phyloP scores from a whole-genome alignment of 1,140 invertebrate genomes.

The Chironomus tepperi region DNA sequence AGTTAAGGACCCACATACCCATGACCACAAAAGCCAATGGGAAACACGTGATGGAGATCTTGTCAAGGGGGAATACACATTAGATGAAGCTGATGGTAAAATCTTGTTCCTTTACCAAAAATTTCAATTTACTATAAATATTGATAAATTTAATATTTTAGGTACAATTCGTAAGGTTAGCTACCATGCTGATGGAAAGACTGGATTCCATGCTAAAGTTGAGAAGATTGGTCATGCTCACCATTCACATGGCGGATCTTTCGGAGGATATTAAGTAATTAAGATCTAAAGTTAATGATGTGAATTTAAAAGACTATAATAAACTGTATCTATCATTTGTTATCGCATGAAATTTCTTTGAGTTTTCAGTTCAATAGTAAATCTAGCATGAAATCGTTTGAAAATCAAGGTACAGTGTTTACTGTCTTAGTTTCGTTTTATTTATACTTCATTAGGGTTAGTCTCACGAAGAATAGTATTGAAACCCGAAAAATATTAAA shows the following conservation, averaged over 20 bases:
- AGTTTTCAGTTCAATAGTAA: not conserved
- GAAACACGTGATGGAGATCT: constrained; percentile 52
- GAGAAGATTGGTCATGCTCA: constrained; percentile 44
- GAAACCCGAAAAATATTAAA: no score
- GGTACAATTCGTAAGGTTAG: constrained; percentile 48
- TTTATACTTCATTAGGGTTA: no score
- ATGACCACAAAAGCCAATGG: constrained; percentile 58
- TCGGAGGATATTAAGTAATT: not conserved
- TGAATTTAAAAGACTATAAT: no score
- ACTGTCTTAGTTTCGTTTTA: no score
- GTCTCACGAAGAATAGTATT: no score
- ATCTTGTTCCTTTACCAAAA: not conserved
- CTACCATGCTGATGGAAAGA: constrained; percentile 43
- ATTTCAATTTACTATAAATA: no score
- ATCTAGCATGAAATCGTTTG: no score
- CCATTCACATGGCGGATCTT: constrained; percentile 34
- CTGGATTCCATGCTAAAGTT: constrained; percentile 47
- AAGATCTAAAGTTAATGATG: not conserved
- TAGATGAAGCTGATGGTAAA: constrained; percentile 1
- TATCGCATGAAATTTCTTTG: not conserved
- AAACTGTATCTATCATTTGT: no score
- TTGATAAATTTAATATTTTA: not conserved
- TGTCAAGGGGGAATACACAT: constrained; percentile 44
- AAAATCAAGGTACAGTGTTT: no score
- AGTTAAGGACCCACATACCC: constrained; percentile 60